Conservation (phyloP, 2,113 vertebrate genomes). For the Rhinoptilus africanus region DNA sequence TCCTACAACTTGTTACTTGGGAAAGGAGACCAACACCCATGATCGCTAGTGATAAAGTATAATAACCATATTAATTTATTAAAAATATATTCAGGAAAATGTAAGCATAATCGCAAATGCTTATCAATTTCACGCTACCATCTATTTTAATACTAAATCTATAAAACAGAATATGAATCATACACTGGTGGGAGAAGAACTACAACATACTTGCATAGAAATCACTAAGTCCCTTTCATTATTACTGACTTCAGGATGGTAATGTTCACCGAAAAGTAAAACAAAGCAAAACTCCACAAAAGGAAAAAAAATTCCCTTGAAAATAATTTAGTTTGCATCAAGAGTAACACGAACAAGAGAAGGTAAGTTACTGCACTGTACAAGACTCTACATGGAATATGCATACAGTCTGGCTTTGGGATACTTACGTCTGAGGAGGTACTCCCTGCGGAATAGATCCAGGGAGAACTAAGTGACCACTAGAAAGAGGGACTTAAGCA, state of each 20-base stretch:
- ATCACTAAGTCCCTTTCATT: neutral
- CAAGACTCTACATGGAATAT: neutral
- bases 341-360: neutral
- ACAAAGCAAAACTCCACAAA: neutral
- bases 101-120: neutral
- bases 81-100: neutral
- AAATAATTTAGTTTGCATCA: neutral
- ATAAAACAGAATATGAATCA: neutral
- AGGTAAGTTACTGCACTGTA: neutral
- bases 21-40: neutral
- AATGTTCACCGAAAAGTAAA: neutral
- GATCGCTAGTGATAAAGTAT: neutral
- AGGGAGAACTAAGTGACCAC: neutral
- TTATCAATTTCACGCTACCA: neutral
- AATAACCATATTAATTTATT: neutral
- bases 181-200: neutral
- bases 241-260: neutral
- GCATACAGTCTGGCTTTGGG: neutral
- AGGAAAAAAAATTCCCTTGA: neutral
- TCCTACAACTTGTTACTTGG: neutral
- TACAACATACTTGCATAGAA: neutral
- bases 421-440: neutral
- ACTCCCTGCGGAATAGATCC: neutral
- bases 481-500: neutral
- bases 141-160: neutral